phyloP scores from a whole-genome alignment of 2,797 vertebrate species.

The Glossophaga mutica region DNA sequence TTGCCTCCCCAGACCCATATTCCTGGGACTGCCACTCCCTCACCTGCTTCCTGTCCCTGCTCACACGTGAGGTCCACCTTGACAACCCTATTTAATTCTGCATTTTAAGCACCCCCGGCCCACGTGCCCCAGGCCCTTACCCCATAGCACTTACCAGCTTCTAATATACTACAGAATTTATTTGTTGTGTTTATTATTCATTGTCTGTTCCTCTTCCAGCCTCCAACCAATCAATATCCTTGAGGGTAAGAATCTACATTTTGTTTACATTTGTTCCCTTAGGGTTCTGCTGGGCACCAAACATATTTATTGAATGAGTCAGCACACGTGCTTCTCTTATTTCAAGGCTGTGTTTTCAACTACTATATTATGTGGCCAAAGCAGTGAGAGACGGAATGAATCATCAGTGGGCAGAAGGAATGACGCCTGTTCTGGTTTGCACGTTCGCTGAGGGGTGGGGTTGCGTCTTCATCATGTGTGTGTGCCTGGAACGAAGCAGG shows the following conservation, averaged over 20 bases:
- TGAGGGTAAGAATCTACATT: neutral
- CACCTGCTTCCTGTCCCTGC: neutral
- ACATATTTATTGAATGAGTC: neutral
- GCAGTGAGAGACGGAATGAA: neutral
- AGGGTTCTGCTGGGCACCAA: neutral
- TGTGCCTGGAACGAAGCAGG: constrained; percentile 8
- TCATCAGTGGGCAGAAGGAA: neutral
- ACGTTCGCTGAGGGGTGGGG: neutral
- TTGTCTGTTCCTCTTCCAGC: rapidly evolving
- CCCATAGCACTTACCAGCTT: neutral
- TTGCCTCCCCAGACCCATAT: neutral
- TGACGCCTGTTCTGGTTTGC: neutral
- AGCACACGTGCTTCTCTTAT: neutral
- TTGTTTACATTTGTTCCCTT: neutral
- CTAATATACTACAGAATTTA: neutral
- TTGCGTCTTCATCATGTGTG: neutral
- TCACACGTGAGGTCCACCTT: neutral
- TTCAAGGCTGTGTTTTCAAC: constrained; percentile 13
- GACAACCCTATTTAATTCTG: neutral
- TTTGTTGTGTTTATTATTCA: neutral
- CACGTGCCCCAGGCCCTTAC: rapidly evolving
- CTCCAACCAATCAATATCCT: neutral
- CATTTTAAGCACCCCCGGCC: neutral
- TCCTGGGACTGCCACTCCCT: neutral
- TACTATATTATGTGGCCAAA: neutral